phyloP scores from a whole-genome alignment of 1,140 invertebrate genomes.

The Achatina immaculata region DNA sequence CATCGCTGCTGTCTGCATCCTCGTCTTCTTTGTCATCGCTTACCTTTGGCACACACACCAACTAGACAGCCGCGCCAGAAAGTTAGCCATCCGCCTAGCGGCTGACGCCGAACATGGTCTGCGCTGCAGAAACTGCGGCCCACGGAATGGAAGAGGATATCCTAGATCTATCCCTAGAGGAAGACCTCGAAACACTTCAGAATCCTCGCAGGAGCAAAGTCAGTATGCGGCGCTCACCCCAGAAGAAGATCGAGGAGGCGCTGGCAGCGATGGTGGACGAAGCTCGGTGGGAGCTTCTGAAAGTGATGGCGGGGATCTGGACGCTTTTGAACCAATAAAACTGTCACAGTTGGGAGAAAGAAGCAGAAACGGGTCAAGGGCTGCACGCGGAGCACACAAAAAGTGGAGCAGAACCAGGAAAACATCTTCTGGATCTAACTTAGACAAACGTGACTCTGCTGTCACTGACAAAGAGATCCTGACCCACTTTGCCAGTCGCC shows the following conservation, averaged over 20 bases:
- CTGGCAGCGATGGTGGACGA: slow-evolving; percentile 20
- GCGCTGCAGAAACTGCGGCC: background rate
- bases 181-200: background rate
- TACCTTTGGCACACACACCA: slow-evolving; percentile 47
- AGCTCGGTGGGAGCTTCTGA: slow-evolving; percentile 37
- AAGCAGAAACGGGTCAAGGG: background rate
- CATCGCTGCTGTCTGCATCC: slow-evolving; percentile 44
- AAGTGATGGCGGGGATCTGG: slow-evolving; percentile 29
- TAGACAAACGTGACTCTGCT: slow-evolving; percentile 35
- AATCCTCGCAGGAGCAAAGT: slow-evolving; percentile 15
- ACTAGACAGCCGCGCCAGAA: slow-evolving; percentile 43
- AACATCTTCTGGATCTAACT: slow-evolving; percentile 3
- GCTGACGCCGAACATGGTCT: slow-evolving; percentile 37
- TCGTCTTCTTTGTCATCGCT: slow-evolving; percentile 44
- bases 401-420: slow-evolving; percentile 25
- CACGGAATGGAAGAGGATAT: slow-evolving; percentile 7
- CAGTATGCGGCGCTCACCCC: background rate
- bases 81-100: slow-evolving; percentile 45
- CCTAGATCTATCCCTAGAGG: background rate
- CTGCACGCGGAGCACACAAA: background rate
- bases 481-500: slow-evolving; percentile 42
- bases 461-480: slow-evolving; percentile 47
- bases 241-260: background rate
- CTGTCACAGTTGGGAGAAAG: background rate
- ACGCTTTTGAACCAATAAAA: slow-evolving; percentile 15